Evolutionary conservation across 2,888 invertebrate species (phyloP).

Genomic region (Dolomedes plantarius): DNA sequence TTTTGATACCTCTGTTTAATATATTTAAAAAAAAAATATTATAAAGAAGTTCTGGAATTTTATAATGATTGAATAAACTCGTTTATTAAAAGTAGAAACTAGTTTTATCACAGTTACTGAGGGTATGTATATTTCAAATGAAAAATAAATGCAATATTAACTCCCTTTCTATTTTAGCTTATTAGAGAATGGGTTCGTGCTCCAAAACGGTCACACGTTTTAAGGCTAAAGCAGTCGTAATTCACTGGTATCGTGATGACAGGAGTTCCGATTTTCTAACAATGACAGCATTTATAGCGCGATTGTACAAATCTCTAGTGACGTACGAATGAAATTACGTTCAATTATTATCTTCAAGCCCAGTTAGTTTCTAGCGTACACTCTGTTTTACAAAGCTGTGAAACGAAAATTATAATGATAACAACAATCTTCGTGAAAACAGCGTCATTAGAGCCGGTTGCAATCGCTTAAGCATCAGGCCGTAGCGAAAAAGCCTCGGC

Average conservation of each 20-base stretch:
- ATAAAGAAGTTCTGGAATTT: too few species aligned
- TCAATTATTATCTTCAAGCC: not conserved
- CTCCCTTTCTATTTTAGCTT: too few species aligned
- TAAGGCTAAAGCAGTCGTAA: not conserved
- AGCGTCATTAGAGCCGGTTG: not conserved
- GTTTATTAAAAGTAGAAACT: too few species aligned
- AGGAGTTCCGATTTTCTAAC: not conserved
- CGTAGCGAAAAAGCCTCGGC: not conserved
- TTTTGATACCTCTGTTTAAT: too few species aligned
- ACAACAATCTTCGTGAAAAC: not conserved
- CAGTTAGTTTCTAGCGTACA: not conserved
- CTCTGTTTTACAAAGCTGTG: not conserved
- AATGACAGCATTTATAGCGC: not conserved
- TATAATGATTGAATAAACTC: too few species aligned
- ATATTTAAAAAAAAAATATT: too few species aligned
- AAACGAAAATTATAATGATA: not conserved
- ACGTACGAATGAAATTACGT: not conserved
- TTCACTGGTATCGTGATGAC: not conserved
- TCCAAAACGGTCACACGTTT: too few species aligned
- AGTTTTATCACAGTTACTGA: too few species aligned
- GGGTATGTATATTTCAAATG: too few species aligned
- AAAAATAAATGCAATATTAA: too few species aligned
- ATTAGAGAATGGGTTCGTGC: too few species aligned
- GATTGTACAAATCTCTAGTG: not conserved
- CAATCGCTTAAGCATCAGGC: not conserved